These are phyloP conservation scores for Beroe ovata DNA, from an alignment of 37 sponge, comb jelly and placozoan genomes.

Conservation along the genomic window DNA sequence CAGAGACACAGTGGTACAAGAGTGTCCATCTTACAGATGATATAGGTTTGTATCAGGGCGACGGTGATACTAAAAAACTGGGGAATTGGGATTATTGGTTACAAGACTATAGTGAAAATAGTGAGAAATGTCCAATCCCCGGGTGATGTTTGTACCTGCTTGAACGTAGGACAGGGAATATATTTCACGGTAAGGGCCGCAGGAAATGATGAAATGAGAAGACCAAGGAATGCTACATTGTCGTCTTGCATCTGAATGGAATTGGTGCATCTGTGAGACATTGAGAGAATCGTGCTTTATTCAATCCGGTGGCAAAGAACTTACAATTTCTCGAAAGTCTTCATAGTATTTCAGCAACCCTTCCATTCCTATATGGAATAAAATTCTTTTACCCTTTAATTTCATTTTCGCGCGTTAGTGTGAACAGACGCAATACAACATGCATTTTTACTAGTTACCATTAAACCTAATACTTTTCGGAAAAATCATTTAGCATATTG, in stretches of 20 bases:
- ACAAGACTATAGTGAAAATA: no score
- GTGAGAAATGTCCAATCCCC: no score
- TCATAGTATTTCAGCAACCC: neutral
- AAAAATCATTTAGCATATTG: no score
- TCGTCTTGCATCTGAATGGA: constrained; percentile 40
- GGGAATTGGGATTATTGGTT: neutral
- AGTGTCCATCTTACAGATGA: constrained; percentile 21
- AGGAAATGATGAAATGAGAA: constrained; percentile 37
- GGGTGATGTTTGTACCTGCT: constrained; percentile 49
- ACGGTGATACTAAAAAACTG: constrained; percentile 26
- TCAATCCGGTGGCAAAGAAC: no score
- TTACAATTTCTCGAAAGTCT: neutral
- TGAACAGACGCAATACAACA: no score
- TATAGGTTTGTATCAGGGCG: constrained; percentile 19
- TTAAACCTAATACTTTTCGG: no score
- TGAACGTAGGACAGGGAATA: neutral
- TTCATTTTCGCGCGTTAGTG: no score
- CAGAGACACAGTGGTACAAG: constrained; percentile 8
- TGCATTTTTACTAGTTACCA: no score
- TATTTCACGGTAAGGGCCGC: constrained; percentile 48
- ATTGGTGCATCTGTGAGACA: no score
- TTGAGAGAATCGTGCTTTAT: no score
- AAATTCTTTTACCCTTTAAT: no score
- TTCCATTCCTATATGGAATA: neutral
- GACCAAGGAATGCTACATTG: constrained; percentile 4